Conservation (phyloP, 2,888 invertebrate genomes). For the Protodeltote pygarga region DNA sequence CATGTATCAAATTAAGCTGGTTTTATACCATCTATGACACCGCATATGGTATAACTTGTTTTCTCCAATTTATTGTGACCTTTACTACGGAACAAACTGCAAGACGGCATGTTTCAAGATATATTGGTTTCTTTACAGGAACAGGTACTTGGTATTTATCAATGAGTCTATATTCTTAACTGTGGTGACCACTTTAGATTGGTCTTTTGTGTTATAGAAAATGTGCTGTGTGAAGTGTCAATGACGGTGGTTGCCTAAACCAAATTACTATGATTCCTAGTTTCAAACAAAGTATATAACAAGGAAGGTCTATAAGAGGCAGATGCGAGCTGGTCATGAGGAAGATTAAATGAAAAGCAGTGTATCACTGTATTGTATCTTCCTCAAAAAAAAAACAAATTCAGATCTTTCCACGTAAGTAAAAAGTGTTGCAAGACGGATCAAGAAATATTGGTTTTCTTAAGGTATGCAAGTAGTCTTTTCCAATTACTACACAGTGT, state of each 20-base stretch:
- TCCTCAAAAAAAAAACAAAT: neutral
- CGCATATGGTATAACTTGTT: conserved; percentile 14
- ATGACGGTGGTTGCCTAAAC: neutral
- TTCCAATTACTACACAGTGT: conserved; percentile 13
- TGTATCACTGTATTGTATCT: neutral
- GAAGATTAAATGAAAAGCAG: too few species aligned
- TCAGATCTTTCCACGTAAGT: neutral
- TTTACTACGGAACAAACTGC: conserved; percentile 15
- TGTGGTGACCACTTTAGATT: conserved; percentile 25
- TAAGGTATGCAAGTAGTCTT: neutral
- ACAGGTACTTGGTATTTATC: conserved; percentile 10
- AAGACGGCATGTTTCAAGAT: conserved; percentile 31
- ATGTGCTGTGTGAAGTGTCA: conserved; percentile 14
- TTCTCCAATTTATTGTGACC: conserved; percentile 21
- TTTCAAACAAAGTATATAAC: too few species aligned
- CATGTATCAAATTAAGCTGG: conserved; percentile 35
- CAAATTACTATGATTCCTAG: neutral
- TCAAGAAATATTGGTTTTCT: conserved; percentile 3
- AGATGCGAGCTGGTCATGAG: neutral
- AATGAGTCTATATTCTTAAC: conserved; percentile 5
- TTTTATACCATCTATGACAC: conserved; percentile 46
- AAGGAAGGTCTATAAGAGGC: neutral
- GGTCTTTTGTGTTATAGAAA: conserved; percentile 29
- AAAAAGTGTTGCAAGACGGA: neutral
- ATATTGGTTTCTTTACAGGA: conserved; percentile 16